Evolutionary conservation across 92 coral and sea anemone genomes (phyloP), one percentile per base, ranked within the genome.

Genomic region (Actinernus sp.): DNA sequence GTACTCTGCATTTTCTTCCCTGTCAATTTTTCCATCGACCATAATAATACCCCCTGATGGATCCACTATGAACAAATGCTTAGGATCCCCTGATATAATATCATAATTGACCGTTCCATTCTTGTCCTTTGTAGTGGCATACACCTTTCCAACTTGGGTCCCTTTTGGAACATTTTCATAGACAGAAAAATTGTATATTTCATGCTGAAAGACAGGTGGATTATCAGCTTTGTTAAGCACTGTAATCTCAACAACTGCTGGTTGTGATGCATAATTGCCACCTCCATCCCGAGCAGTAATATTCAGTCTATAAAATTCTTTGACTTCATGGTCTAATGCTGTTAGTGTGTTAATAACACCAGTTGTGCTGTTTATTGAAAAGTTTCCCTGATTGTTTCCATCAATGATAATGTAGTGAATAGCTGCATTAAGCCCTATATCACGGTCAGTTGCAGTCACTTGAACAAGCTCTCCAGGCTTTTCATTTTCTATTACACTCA

Each of bases 361-460:
- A 49, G 76, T 82, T 29, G 86, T 60, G 45, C 53, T 50, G 49
- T 91, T 63, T 29, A 83, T 65, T 4, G 54, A 54, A 55, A 84
- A 86, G 16, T 81, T 61, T 24, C 70, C 61, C 28, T 85, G 29
- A 16, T 51, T 61, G 29, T 77, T 65, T 25, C 92, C 92, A 59
- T 46, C 50, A 11, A 64, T 53, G 30, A 95, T 91, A 8, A 36
- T 38, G 47, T 87, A 95, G 24, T 25, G 28, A 26, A 95, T 56
- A 31, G 28, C 31, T 21, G 86, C 97, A 88, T 88, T 91, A 23
- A 45, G 26, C 2, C 96, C 96, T 14, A 22, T 45, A 58, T 95
- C 99, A n/a, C 61, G 54, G 61, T 95, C 99, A 3, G 89, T 85
- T 30, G 99, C 99, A 17, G 83, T 84, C 26, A 95, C 89, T 37